These are phyloP conservation scores for Perca schrenkii DNA, from an alignment of 2,113 vertebrate genomes.

Conservation along the genomic window DNA sequence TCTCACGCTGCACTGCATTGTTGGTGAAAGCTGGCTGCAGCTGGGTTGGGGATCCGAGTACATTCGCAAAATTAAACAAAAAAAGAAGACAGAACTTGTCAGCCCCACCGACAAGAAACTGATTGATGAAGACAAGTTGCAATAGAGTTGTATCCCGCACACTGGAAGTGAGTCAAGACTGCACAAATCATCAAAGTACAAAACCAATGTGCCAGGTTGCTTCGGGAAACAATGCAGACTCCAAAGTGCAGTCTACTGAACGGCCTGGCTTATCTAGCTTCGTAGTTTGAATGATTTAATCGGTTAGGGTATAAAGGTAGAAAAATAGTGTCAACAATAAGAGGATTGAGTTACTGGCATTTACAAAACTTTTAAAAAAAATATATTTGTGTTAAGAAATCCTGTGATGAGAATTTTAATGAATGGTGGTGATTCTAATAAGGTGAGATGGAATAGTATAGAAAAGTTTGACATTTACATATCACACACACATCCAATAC, in stretches of 20 bases:
- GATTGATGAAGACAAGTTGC: conserved; percentile 26
- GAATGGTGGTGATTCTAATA: background rate
- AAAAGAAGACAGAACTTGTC: background rate
- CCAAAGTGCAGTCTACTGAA: background rate
- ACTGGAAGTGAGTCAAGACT: conserved; percentile 11
- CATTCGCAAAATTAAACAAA: conserved; percentile 31
- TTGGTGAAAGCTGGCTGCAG: background rate
- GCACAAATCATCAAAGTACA: background rate
- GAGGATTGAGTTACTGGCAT: background rate
- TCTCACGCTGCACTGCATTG: background rate
- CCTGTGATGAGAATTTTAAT: background rate
- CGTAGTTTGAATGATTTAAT: background rate
- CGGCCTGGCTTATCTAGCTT: background rate
- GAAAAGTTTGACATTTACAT: background rate
- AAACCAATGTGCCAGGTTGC: conserved; percentile 9
- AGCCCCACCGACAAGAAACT: background rate
- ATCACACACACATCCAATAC: background rate
- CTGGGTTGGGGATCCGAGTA: conserved; percentile 8
- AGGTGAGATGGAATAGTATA: background rate
- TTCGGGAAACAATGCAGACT: background rate
- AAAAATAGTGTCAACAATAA: too few relatives aligned
- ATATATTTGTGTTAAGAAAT: background rate
- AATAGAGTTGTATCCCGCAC: background rate
- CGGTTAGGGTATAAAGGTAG: background rate
- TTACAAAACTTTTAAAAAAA: background rate